These are phyloP conservation scores for Tenebrosternarchus preto DNA, from an alignment of 2,113 vertebrate genomes.

Conservation along the genomic window DNA sequence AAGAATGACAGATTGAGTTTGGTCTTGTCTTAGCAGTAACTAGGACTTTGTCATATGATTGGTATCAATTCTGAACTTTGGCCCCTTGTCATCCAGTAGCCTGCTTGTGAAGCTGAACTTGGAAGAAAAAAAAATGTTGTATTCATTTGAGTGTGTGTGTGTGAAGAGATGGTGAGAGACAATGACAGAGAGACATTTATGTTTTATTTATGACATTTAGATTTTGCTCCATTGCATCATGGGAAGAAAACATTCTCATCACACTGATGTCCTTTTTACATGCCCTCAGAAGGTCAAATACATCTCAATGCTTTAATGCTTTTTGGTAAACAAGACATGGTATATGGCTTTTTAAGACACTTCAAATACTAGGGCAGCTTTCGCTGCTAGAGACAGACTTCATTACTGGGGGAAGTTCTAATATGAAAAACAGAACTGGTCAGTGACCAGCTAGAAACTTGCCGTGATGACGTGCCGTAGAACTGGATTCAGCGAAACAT, in stretches of 20 bases:
- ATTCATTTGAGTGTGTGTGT: too few relatives aligned
- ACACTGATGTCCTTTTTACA: not conserved
- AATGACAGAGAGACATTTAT: not conserved
- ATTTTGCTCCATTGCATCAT: not conserved
- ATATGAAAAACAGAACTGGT: not conserved
- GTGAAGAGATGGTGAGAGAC: not conserved
- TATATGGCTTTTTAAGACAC: too few relatives aligned
- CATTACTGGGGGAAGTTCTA: not conserved
- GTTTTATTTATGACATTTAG: not conserved
- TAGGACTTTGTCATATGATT: constrained; percentile 4
- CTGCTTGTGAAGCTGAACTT: constrained; percentile 1
- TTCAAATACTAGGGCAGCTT: too few relatives aligned
- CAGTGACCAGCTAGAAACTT: not conserved
- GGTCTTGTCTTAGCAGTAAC: not conserved
- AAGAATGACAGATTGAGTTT: not conserved
- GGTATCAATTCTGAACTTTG: constrained; percentile 30
- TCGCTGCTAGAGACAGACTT: too few relatives aligned
- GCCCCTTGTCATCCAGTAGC: constrained; percentile 18
- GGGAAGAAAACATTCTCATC: not conserved
- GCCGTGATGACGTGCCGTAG: too few relatives aligned
- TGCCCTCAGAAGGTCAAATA: too few relatives aligned
- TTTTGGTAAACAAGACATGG: too few relatives aligned
- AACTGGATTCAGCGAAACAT: not conserved
- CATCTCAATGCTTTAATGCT: too few relatives aligned
- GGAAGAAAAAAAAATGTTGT: constrained; percentile 22